Percentiles rank a stretch among this genome's conserved stretches.
phyloP scores from a whole-genome alignment of 2,888 invertebrate species.

The Gortyna flavago region DNA sequence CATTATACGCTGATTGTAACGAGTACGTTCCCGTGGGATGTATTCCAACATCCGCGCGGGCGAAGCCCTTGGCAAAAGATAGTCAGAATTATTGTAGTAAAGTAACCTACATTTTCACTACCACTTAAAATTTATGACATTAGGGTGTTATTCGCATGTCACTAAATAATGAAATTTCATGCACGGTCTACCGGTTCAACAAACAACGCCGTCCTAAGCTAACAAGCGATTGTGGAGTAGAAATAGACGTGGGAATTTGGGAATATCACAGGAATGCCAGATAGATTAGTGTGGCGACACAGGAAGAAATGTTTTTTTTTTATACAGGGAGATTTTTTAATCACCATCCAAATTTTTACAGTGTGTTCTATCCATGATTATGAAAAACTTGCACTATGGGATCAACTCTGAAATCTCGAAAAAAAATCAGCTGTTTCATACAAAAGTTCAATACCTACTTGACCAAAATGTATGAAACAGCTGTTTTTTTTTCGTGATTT shows the following conservation, averaged over 20 bases:
- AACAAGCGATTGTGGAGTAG: slow-evolving; percentile 47
- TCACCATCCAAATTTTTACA: too few relatives aligned
- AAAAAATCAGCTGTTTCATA: too few relatives aligned
- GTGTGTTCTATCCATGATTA: too few relatives aligned
- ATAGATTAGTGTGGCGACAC: not conserved
- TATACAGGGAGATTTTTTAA: too few relatives aligned
- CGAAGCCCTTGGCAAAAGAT: not conserved
- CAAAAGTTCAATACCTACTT: too few relatives aligned
- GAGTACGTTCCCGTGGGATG: not conserved
- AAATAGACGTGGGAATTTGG: slow-evolving; percentile 33
- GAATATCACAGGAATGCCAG: slow-evolving; percentile 34
- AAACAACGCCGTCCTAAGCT: slow-evolving; percentile 59
- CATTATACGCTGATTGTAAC: not conserved
- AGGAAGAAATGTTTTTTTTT: not conserved
- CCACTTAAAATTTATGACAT: slow-evolving; percentile 67
- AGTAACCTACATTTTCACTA: slow-evolving; percentile 67
- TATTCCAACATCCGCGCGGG: not conserved
- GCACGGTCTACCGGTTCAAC: slow-evolving; percentile 29
- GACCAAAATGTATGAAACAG: too few relatives aligned
- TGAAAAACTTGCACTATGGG: too few relatives aligned
- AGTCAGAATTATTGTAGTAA: slow-evolving; percentile 6
- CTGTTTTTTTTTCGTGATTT: too few relatives aligned
- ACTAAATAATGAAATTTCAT: slow-evolving; percentile 65
- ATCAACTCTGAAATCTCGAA: too few relatives aligned
- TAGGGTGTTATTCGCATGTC: slow-evolving; percentile 71